phyloP scores from a whole-genome alignment of 2,888 invertebrate species.

The Labia minor region DNA sequence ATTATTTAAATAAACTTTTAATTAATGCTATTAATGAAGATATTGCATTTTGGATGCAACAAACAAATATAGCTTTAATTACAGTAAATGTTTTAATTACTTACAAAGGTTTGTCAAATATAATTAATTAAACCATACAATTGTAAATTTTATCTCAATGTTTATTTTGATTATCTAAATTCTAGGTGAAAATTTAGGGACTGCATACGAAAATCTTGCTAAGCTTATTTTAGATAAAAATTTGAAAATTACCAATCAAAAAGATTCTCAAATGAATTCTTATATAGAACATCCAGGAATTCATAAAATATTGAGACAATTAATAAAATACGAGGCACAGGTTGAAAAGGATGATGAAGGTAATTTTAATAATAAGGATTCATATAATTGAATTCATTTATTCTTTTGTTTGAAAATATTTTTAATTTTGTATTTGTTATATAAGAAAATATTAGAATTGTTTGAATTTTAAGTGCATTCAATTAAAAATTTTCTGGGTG shows the following conservation, averaged over 20 bases:
- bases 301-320: conserved; percentile 65
- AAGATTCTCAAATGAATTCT: conserved; percentile 37
- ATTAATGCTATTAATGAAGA: conserved; percentile 47
- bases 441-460: too few species aligned
- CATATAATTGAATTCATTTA: too few species aligned
- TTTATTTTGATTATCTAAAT: conserved; percentile 27
- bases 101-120: conserved; percentile 36
- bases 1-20: conserved; percentile 50
- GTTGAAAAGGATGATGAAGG: neutral
- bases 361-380: too few species aligned
- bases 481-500: too few species aligned
- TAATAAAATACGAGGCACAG: conserved; percentile 48
- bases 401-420: too few species aligned
- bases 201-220: conserved; percentile 36
- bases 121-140: neutral
- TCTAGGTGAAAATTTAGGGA: conserved; percentile 35
- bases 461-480: too few species aligned
- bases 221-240: conserved; percentile 25
- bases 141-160: too few species aligned
- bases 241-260: conserved; percentile 34
- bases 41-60: conserved; percentile 55
- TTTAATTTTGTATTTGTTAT: too few species aligned
- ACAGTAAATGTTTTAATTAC: conserved; percentile 59
- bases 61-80: conserved; percentile 53
- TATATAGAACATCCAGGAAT: conserved; percentile 65